Evolutionary conservation across 2,113 vertebrate genomes (phyloP).

Genomic region (Brachirus orientalis): DNA sequence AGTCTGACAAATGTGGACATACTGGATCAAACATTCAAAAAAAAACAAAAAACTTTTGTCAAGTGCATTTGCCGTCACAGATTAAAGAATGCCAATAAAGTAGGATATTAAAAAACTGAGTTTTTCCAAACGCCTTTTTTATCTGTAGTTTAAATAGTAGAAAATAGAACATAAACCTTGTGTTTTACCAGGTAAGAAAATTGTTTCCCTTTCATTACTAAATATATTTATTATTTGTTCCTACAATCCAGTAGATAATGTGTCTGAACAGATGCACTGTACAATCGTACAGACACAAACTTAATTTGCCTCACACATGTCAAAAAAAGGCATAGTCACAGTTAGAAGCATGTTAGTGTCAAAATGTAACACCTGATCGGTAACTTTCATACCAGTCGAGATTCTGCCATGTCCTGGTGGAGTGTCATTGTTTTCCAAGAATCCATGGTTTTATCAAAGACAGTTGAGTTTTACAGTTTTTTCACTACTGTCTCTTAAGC

Average conservation of each 20-base stretch:
- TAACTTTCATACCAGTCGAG: slow-evolving; percentile 17
- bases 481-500: slow-evolving; percentile 6
- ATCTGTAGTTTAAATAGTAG: slow-evolving; percentile 51
- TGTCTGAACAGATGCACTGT: slow-evolving; percentile 20
- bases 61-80: slow-evolving; percentile 20
- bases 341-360: slow-evolving; percentile 51
- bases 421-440: neutral
- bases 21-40: slow-evolving; percentile 45
- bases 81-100: slow-evolving; percentile 58
- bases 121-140: slow-evolving; percentile 54
- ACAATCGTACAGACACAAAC: slow-evolving; percentile 26
- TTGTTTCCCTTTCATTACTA: neutral
- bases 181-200: slow-evolving; percentile 27
- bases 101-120: slow-evolving; percentile 60
- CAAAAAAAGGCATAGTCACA: slow-evolving; percentile 66
- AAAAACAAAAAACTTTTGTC: slow-evolving; percentile 37
- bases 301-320: slow-evolving; percentile 48
- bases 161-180: slow-evolving; percentile 46
- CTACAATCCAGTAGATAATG: slow-evolving; percentile 23
- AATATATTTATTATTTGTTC: slow-evolving; percentile 34
- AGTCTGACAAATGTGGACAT: slow-evolving; percentile 48
- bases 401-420: neutral
- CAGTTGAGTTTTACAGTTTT: slow-evolving; percentile 33
- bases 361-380: slow-evolving; percentile 47
- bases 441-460: slow-evolving; percentile 17